Conservation (phyloP, 2,113 vertebrate species). For the Todiramphus saurophagus region DNA sequence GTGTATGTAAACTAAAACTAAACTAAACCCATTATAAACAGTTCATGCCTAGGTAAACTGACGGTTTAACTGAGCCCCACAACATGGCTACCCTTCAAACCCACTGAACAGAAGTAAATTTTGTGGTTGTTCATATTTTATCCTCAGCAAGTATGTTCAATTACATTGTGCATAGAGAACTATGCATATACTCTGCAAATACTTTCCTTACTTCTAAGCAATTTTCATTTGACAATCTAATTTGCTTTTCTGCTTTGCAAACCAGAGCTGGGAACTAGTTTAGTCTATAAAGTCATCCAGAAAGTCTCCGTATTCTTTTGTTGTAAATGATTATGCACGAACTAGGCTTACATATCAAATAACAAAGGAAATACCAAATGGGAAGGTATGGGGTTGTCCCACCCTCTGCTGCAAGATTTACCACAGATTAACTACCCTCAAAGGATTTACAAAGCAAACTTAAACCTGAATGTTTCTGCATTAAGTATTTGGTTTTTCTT, state of each 20-base stretch:
- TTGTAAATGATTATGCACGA: constrained; percentile 46
- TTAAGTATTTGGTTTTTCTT: not conserved
- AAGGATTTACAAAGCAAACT: constrained; percentile 10
- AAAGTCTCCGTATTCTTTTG: not conserved
- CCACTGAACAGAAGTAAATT: not conserved
- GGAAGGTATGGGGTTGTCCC: not conserved
- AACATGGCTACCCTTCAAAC: not conserved
- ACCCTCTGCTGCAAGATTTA: not conserved
- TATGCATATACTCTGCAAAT: not conserved
- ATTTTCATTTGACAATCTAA: constrained; percentile 23
- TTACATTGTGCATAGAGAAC: not conserved
- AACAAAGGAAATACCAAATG: constrained; percentile 41
- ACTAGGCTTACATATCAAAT: constrained; percentile 7
- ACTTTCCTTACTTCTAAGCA: not conserved
- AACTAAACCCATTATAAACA: not conserved
- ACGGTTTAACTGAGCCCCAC: not conserved
- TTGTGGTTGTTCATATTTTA: not conserved
- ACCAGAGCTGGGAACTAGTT: constrained; percentile 4
- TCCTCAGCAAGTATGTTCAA: not conserved
- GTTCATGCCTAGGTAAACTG: not conserved
- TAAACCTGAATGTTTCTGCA: not conserved
- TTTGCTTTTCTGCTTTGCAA: constrained; percentile 35
- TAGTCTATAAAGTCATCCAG: not conserved
- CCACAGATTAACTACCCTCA: constrained; percentile 15
- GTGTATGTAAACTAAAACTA: not conserved